Base-by-base conservation (phyloP, 2,113 vertebrate genomes). In the Megaceryle torquata region DNA sequence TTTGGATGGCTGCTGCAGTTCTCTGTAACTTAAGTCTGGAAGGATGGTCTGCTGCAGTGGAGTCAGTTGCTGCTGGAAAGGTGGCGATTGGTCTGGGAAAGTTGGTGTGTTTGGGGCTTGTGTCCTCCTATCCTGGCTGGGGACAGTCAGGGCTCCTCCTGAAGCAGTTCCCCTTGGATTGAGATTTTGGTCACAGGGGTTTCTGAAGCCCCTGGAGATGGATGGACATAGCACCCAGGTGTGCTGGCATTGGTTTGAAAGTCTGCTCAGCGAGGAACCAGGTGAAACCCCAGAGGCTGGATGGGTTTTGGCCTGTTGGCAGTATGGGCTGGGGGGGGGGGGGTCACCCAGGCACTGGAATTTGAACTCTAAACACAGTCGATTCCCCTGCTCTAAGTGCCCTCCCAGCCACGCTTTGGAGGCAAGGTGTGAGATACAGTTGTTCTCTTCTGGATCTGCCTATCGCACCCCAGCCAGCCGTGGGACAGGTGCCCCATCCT, bases 391-490 rank as follows among this genome's bases (percentile, higher is more conserved):
- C 41, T 53, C 11, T 39, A 14, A 28, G 43, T 11, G 26, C 22
- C 26, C 50, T 92, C 35, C 33, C 11, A 54, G 72, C 44, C 29
- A 9, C 0, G 3, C 41, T 50, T 18, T 46, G 75, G 53, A 44
- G 46, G 12, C 0, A 5, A 22, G 13, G 9, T 17, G 9, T 68
- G 59, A 51, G 70, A 51, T 13, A n/a, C 7, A 13, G 19, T 43
- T 59, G 35, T 65, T 43, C 18, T 21, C 15, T 70, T 14, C 18
- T 65, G 59, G 3, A 56, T 74, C 35, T 88, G 43, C 44, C 44
- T 7, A 1, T 95, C 0, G 0, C 0, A 0, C 10, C 14, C 26
- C 1, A 0, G 12, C 28, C 22, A 10, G 56, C 15, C 39, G 51
- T 12, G 4, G 21, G 44, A 63, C 9, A 15, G 64, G 17, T 1